phyloP scores from a whole-genome alignment of 2,888 invertebrate species.

The Tipula confusa region DNA sequence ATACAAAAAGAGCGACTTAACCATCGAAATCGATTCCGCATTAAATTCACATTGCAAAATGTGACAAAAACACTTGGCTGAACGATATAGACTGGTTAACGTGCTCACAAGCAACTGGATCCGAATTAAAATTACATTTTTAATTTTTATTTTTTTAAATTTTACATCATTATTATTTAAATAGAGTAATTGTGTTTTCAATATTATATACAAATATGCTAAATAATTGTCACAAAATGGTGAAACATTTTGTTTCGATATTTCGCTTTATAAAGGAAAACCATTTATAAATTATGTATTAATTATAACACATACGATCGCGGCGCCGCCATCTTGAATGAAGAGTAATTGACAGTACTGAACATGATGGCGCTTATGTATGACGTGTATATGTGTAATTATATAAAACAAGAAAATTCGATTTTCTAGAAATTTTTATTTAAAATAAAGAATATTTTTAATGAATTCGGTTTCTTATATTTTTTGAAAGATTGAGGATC shows the following conservation, averaged over 20 bases:
- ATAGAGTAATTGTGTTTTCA: neutral
- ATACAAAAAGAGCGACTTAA: constrained; percentile 58
- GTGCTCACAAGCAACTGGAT: neutral
- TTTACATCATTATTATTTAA: neutral
- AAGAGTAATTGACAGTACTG: neutral
- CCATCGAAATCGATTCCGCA: constrained; percentile 40
- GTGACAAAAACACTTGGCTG: neutral
- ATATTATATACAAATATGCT: neutral
- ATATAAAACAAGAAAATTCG: neutral
- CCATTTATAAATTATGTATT: neutral
- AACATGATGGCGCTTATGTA: neutral
- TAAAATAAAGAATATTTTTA: constrained; percentile 13
- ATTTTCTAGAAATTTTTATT: neutral
- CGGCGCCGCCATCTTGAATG: neutral
- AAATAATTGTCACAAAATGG: neutral
- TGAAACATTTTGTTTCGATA: constrained; percentile 25
- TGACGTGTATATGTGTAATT: neutral
- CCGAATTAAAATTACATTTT: neutral
- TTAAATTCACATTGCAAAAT: constrained; percentile 37
- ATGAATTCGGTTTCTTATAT: neutral
- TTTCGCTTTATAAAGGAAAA: neutral
- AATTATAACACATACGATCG: neutral
- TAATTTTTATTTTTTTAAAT: too few species aligned
- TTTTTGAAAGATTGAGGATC: too few species aligned
- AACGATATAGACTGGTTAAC: neutral